A percentile compares a stretch with the other conserved stretches of the same genome.
Evolutionary conservation across 2,113 vertebrate genomes (phyloP).

Genomic region (Circaetus gallicus): DNA sequence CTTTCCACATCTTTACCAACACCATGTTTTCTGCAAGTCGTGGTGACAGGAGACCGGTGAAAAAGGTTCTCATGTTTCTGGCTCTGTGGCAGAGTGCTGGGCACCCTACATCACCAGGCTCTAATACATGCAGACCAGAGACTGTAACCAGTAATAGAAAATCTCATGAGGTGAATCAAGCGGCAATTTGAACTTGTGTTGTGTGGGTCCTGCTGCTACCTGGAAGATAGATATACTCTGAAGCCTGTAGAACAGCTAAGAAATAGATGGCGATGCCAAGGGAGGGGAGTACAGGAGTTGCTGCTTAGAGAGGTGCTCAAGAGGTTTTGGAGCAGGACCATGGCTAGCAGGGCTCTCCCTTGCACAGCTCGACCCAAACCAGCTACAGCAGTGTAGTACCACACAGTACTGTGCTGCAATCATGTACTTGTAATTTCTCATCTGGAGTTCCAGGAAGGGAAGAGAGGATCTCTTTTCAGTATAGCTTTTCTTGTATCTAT

Average conservation of each 20-base stretch:
- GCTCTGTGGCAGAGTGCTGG: accelerated
- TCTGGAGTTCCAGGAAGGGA: not conserved
- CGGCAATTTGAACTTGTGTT: not conserved
- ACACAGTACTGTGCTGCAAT: not conserved
- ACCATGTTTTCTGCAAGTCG: not conserved
- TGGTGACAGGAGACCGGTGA: not conserved
- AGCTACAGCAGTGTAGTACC: not conserved
- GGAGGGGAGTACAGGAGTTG: not conserved
- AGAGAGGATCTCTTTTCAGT: not conserved
- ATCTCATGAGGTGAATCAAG: not conserved
- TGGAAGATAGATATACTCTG: not conserved
- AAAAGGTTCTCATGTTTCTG: not conserved
- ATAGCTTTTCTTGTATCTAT: not conserved
- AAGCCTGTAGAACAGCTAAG: not conserved
- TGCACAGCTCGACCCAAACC: no score
- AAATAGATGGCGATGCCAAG: not conserved
- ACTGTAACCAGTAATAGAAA: not conserved
- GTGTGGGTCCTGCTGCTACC: not conserved
- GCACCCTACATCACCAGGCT: not conserved
- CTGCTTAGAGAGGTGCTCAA: not conserved
- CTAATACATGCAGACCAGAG: not conserved
- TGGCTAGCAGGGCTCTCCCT: not conserved
- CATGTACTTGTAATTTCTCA: not conserved
- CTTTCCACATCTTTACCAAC: not conserved
- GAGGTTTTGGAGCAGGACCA: not conserved